phyloP scores from a whole-genome alignment of 2,113 vertebrate genomes.

The Stictonetta naevosa region DNA sequence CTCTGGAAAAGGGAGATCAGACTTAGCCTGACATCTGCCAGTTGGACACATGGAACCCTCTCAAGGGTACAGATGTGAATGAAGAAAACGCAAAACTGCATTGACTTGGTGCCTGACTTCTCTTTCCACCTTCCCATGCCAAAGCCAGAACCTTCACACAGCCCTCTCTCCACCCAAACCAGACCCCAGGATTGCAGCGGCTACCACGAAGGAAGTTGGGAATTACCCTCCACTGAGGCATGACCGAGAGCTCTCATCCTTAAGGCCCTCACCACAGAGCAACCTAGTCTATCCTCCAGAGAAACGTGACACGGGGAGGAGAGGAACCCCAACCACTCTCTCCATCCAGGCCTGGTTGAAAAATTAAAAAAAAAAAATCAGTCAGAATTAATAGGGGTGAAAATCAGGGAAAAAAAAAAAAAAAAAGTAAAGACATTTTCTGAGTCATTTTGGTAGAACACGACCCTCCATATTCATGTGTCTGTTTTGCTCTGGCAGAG shows the following conservation, averaged over 20 bases:
- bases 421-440: not conserved
- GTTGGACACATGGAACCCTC: not conserved
- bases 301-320: not conserved
- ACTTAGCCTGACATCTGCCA: not conserved
- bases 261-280: not conserved
- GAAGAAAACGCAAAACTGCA: not conserved
- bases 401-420: not conserved
- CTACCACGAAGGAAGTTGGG: not conserved
- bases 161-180: not conserved
- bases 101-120: not conserved
- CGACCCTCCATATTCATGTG: accelerated
- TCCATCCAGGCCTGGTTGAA: not conserved
- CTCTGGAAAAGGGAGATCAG: not conserved
- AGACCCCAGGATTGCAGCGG: not conserved
- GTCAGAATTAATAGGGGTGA: not conserved
- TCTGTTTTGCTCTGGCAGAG: not conserved
- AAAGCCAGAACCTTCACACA: not conserved
- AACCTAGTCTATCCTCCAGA: not conserved
- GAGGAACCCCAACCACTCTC: not conserved
- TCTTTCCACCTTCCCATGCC: not conserved
- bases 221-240: not conserved
- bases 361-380: not conserved
- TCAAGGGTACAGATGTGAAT: not conserved
- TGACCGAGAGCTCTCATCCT: not conserved
- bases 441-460: not conserved